Evolutionary conservation across 1,140 invertebrate species (phyloP).

Genomic region (Caenorhabditis briggsae): DNA sequence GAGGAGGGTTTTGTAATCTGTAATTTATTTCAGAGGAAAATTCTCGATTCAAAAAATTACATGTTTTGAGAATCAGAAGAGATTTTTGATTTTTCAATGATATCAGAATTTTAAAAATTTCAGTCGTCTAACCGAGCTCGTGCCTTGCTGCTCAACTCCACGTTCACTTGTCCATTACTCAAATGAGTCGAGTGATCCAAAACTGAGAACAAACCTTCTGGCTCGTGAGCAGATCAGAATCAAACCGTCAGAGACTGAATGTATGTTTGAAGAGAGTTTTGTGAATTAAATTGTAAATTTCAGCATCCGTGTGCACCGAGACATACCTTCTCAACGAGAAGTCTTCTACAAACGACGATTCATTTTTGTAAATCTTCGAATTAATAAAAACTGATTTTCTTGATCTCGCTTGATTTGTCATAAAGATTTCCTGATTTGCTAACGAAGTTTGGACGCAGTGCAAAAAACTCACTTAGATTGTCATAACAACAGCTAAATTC

Average conservation of each 20-base stretch:
- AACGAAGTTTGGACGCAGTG: no score
- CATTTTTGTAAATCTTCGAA: not conserved
- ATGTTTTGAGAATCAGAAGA: no score
- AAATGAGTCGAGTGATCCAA: conserved; percentile 10
- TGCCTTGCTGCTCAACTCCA: conserved; percentile 13
- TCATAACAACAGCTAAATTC: no score
- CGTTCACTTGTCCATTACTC: conserved; percentile 9
- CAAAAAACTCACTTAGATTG: no score
- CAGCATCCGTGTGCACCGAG: conserved; percentile 34
- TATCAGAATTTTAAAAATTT: no score
- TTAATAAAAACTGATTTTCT: no score
- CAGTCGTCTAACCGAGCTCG: conserved; percentile 9
- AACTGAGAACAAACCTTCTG: conserved; percentile 2
- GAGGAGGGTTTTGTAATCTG: not conserved
- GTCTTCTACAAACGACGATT: conserved; percentile 31
- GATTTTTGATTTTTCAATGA: no score
- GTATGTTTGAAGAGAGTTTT: not conserved
- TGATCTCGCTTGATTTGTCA: no score
- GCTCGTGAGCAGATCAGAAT: conserved; percentile 18
- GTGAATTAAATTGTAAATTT: not conserved
- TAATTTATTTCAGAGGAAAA: not conserved
- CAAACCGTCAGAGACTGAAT: conserved; percentile 10
- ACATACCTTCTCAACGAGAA: conserved; percentile 42
- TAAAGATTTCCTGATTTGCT: no score
- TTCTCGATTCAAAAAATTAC: no score